Conservation (phyloP, 2,113 vertebrate species). For the Stomatorhinus ivindoensis region DNA sequence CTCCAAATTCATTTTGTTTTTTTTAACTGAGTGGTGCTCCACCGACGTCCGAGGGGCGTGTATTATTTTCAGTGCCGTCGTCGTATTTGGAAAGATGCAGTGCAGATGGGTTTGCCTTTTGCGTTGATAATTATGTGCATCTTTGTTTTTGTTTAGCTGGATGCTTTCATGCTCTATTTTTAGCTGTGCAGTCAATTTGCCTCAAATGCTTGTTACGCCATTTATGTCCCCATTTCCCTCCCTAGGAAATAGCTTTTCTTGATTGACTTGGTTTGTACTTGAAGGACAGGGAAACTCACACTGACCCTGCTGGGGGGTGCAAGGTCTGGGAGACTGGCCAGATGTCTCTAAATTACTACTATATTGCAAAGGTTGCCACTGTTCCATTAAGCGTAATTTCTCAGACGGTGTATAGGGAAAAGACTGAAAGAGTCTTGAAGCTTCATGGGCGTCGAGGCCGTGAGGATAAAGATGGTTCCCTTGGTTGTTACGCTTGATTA, state of each 20-base stretch:
- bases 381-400: neutral
- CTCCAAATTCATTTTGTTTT: conserved; percentile 9
- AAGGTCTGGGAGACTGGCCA: neutral
- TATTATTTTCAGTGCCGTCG: neutral
- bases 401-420: neutral
- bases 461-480: conserved; percentile 9
- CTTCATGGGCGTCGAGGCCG: neutral
- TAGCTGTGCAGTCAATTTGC: neutral
- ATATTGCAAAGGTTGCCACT: neutral
- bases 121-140: neutral
- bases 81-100: neutral
- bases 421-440: neutral
- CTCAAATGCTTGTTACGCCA: neutral
- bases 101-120: neutral
- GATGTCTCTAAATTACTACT: neutral
- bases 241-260: neutral
- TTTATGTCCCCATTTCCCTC: neutral
- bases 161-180: neutral
- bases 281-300: neutral
- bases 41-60: neutral
- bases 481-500: conserved; percentile 4
- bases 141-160: neutral
- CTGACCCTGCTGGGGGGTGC: too few species aligned
- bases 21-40: neutral
- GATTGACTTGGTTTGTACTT: neutral